Evolutionary conservation across 2,888 invertebrate genomes (phyloP), one percentile per base, ranked within the genome.

Genomic region (Branchinecta sandiegonensis): DNA sequence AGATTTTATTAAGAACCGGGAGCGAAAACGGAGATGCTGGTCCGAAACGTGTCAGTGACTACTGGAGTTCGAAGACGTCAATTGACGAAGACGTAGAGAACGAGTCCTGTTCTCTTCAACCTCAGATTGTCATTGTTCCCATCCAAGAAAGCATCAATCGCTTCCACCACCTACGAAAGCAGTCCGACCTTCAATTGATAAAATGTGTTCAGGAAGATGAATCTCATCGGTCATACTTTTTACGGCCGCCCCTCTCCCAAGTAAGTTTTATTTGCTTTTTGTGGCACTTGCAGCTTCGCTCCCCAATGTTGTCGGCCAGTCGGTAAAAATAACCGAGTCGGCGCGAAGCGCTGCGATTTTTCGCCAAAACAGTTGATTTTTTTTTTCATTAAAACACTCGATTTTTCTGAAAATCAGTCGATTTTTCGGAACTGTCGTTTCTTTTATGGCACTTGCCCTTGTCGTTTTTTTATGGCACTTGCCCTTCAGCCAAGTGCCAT

Each of bases 161-260:
- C 48, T 73, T 74, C 50, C 75, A 74, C 17, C 74, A 90, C 75
- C 79, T 91, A 70, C 83, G 91, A 68, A 91, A 92, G 75, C 91
- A 93, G 75, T 90, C 90, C 1, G 94, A 94, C 77, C 82, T 90
- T 7, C 91, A 93, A 76, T 81, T 94, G 68, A 92, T 94, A 74
- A 84, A 75, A 63, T 78, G 78, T 72, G 78, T 81, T 66, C 88
- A 90, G 75, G 91, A 91, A 76, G 92, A 91, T 77, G 88, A 85
- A 73, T 89, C 90, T 14, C 87, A 88, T 73, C 82, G 86, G 73
- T 89, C 86, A 71, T 91, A 92, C 76, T 87, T 92, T 76, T 87
- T 90, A 14, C 88, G 89, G 74, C 89, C 93, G 0, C 93, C 93
- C 0, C 79, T 96, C 65, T 88, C 88, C 68, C 82, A 82, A 69